Evolutionary conservation across 2,113 vertebrate species (phyloP), one percentile per base, ranked within the genome.

Genomic region (Ovis canadensis): DNA sequence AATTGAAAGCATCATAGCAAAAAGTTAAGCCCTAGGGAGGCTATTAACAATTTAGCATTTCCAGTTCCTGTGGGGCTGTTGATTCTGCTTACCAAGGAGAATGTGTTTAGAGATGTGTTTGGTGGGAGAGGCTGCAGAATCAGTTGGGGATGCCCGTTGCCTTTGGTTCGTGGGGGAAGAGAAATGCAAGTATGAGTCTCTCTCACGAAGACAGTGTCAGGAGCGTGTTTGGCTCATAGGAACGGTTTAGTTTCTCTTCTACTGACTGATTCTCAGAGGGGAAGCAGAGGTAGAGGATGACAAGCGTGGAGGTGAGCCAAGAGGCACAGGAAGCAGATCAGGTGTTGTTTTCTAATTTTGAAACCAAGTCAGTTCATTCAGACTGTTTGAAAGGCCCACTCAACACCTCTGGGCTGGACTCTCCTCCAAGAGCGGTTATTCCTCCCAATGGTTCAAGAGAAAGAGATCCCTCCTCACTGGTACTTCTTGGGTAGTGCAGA

Each of bases 1-100:
- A 93, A 97, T 96, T 92, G 94, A 98, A 97, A 97, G 97, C 98
- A 97, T 96, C 96, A 91, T 96, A 94, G 96, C 98, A 98, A 97
- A 97, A 97, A 97, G 97, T 97, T 95, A 97, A 98, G 89, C 97
- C 96, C 97, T 94, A 94, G 97, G 97, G 98, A 98, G 67, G 83
- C 96, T 96, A 88, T 97, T 96, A 96, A 98, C 96, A 97, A 94
- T 96, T 97, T 95, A 97, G 94, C 96, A 96, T 98, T 98, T 97
- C 91, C 92, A 96, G 97, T 91, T 95, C 90, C 81, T 90, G 93
- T 96, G 97, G 94, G 98, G 96, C 96, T 91, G 96, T 86, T 50
- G 17, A 27, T 95, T 92, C 86, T 81, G 54, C 90, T 98, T 83
- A 95, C 90, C 82, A 90, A 84, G 60, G 80, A 94, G 96, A 90